A percentile compares a stretch with the other conserved stretches of the same genome.
phyloP scores from a whole-genome alignment of 2,113 vertebrate species.

The Campylorhamphus procurvoides region DNA sequence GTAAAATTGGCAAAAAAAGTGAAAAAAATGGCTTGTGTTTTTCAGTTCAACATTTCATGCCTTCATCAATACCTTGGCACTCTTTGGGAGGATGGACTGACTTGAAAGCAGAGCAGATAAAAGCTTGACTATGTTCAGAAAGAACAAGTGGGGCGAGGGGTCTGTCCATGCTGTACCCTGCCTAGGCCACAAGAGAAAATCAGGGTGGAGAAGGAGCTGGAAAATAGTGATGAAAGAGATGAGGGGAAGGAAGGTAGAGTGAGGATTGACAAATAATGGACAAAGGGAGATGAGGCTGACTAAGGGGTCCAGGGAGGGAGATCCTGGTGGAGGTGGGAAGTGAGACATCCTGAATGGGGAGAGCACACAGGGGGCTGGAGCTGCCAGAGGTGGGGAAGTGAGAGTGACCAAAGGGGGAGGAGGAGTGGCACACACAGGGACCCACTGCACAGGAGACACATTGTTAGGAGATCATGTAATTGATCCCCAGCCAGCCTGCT shows the following conservation, averaged over 20 bases:
- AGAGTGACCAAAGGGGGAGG: background rate
- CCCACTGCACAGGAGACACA: fast-evolving
- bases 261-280: background rate
- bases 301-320: background rate
- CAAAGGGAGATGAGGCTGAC: background rate
- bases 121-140: background rate
- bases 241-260: background rate
- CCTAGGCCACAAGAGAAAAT: background rate
- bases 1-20: background rate
- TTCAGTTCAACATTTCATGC: background rate
- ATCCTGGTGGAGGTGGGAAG: background rate
- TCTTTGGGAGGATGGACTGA: background rate
- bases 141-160: background rate
- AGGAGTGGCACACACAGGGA: background rate
- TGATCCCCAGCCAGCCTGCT: background rate
- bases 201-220: background rate
- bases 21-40: background rate
- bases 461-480: background rate
- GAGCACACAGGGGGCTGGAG: background rate
- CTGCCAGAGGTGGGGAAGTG: background rate
- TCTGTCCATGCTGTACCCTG: background rate
- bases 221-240: background rate
- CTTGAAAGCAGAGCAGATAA: background rate
- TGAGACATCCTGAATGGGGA: background rate
- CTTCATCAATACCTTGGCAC: background rate